A percentile compares a stretch with the other conserved stretches of the same genome.
Evolutionary conservation across 2,888 invertebrate genomes (phyloP).

Genomic region (Suillia variegata): DNA sequence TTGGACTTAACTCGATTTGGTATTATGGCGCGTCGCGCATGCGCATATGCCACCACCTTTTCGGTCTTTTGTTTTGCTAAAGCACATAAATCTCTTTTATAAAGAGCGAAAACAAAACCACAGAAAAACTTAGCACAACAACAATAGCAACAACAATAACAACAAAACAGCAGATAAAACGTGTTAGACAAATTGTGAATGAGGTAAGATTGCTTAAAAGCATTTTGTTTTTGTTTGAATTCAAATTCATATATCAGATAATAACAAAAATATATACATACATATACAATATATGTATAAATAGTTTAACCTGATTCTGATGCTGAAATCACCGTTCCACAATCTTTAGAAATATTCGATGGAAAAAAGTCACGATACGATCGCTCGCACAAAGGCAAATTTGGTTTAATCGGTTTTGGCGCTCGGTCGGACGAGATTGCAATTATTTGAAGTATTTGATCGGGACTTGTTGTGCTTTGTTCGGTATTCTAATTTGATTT

Average conservation of each 20-base stretch:
- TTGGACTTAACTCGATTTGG: too few relatives aligned
- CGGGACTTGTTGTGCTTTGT: too few relatives aligned
- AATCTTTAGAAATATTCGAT: not conserved
- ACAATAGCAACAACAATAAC: too few relatives aligned
- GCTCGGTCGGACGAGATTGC: slow-evolving; percentile 13
- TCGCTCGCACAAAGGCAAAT: slow-evolving; percentile 6
- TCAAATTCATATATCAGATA: not conserved
- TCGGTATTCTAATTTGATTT: slow-evolving; percentile 6
- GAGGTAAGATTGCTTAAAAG: slow-evolving; percentile 30
- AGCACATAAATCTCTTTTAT: not conserved
- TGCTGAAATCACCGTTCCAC: not conserved
- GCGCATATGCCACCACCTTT: not conserved
- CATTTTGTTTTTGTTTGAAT: not conserved
- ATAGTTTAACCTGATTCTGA: slow-evolving; percentile 9
- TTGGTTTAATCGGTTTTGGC: slow-evolving; percentile 10
- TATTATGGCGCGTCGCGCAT: too few relatives aligned
- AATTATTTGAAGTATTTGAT: slow-evolving; percentile 11
- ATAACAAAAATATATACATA: too few relatives aligned
- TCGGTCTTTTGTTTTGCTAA: not conserved
- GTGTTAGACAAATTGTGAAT: slow-evolving; percentile 17
- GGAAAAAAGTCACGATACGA: not conserved
- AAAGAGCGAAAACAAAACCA: too few relatives aligned
- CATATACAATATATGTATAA: not conserved
- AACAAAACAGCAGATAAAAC: too few relatives aligned
- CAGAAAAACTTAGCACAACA: too few relatives aligned